A percentile compares a stretch with the other conserved stretches of the same genome.
These are phyloP conservation scores for Mythimna impura DNA, from an alignment of 2,888 invertebrate genomes.

Conservation along the genomic window DNA sequence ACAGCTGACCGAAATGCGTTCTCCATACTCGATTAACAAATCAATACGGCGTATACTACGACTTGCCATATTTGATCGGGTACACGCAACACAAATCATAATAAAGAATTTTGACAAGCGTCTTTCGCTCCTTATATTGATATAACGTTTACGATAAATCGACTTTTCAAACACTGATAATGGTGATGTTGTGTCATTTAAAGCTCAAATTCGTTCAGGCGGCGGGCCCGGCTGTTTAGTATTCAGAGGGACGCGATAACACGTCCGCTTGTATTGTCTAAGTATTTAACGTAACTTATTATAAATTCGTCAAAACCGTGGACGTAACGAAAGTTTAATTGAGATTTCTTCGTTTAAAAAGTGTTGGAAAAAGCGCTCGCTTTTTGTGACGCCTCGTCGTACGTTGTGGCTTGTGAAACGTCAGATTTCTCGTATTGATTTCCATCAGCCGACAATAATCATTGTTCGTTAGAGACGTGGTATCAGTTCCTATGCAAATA, in stretches of 20 bases:
- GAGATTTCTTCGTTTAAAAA: conserved; percentile 69
- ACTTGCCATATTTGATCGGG: conserved; percentile 81
- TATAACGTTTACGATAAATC: conserved; percentile 66
- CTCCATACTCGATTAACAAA: conserved; percentile 89
- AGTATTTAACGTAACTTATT: conserved; percentile 77
- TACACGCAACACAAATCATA: conserved; percentile 76
- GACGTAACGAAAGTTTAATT: conserved; percentile 81
- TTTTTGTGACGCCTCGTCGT: conserved; percentile 71
- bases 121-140: conserved; percentile 77
- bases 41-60: conserved; percentile 84
- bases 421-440: conserved; percentile 87
- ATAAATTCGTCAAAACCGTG: conserved; percentile 85
- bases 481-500: conserved; percentile 85
- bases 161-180: conserved; percentile 57
- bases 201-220: conserved; percentile 74
- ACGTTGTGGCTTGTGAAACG: conserved; percentile 81
- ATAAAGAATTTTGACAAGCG: conserved; percentile 76
- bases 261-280: conserved; percentile 81
- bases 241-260: conserved; percentile 79
- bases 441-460: conserved; percentile 83
- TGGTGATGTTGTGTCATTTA: conserved; percentile 61
- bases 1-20: conserved; percentile 90
- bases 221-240: conserved; percentile 74
- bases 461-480: conserved; percentile 81
- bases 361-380: conserved; percentile 69